These are phyloP conservation scores for Unio pictorum DNA, from an alignment of 2,888 invertebrate species.

Conservation along the genomic window DNA sequence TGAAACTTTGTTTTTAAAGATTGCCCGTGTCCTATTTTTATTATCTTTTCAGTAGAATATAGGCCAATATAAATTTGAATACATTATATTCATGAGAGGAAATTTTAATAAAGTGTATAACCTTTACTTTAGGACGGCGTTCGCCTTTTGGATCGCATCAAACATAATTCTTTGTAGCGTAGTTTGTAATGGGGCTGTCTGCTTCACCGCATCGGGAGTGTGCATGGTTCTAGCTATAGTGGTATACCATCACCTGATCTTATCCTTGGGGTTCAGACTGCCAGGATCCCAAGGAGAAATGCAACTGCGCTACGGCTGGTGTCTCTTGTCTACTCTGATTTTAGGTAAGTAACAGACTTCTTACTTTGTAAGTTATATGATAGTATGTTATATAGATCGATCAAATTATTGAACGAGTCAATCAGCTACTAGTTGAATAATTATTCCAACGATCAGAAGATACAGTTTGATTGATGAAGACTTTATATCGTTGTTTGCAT, in stretches of 20 bases:
- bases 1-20: no score
- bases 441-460: no score
- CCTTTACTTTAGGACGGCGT: slow-evolving; percentile 82
- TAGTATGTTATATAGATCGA: no score
- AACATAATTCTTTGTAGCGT: slow-evolving; percentile 89
- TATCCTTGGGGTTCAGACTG: slow-evolving; percentile 82
- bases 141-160: slow-evolving; percentile 93
- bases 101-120: not conserved
- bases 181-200: slow-evolving; percentile 94
- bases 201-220: slow-evolving; percentile 84
- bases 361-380: no score
- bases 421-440: no score
- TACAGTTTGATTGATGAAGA: no score
- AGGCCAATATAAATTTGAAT: no score
- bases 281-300: slow-evolving; percentile 88
- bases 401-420: no score
- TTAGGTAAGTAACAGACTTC: slow-evolving; percentile 26
- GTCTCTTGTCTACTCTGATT: slow-evolving; percentile 82
- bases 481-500: no score
- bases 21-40: no score
- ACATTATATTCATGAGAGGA: no score
- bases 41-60: no score
- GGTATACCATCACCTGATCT: slow-evolving; percentile 85
- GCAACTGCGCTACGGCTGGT: slow-evolving; percentile 92
- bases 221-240: slow-evolving; percentile 86